Evolutionary conservation across 2,113 vertebrate genomes (phyloP), one percentile per base, ranked within the genome.

Genomic region (Chitala chitala): DNA sequence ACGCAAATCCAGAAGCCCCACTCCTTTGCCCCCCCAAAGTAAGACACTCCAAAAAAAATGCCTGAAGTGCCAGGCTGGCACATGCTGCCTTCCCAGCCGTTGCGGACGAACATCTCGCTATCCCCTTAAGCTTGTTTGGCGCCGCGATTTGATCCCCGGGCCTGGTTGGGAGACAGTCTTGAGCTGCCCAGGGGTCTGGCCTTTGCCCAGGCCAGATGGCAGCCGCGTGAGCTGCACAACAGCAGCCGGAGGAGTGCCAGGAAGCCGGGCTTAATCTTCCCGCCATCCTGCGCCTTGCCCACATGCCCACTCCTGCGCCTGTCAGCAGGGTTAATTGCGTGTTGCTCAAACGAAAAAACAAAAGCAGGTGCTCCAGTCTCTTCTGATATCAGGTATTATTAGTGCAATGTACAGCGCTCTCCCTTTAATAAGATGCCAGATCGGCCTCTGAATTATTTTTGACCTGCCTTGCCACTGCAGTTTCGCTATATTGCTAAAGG

Each of bases 301-400:
- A 12, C 10, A 31, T 3, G 12, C 9, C 10, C 53, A 4, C 31
- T 61, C 12, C 54, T 58, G 74, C 63, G 24, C 53, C 74, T 56
- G 54, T 50, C 74, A 51, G 55, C 22, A 40, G 61, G 74, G 74
- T 70, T 75, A 75, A 75, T 75, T 75, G 65, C 40, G 5, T 59
- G 64, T 38, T 42, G 68, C 66, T 53, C 40, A 58, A 48, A 51
- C 53, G 29, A 70, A 75, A 69, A 48, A 40, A 42, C 51, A 8
- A 33, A 70, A 75, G 42, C 74, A 59, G 65, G 74, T 70, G 74
- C 53, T 58, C 24, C 10, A n/a, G 65, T 51, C 74, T 54, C 64
- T 50, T 26, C 65, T 51, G 65, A 50, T 42, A 50, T 46, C 26
- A 29, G 20, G 31, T 58, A 48, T 75, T 59, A 48, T 51, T 29